Conservation (phyloP, 2,113 vertebrate species). For the Leucopsar rothschildi region DNA sequence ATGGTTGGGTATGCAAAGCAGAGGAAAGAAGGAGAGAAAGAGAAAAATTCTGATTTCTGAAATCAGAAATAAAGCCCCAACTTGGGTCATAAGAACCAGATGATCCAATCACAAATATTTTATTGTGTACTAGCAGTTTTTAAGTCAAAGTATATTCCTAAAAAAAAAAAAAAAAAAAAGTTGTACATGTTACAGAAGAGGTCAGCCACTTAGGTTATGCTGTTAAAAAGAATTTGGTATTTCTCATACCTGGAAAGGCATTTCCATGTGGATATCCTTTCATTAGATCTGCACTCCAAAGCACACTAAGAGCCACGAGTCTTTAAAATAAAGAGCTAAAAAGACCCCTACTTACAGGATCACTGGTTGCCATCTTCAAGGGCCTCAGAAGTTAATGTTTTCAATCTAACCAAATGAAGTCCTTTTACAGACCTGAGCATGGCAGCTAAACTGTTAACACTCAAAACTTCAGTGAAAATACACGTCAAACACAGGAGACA, state of each 20-base stretch:
- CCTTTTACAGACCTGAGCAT: constrained; percentile 27
- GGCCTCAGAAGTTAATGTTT: constrained; percentile 27
- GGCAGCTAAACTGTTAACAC: constrained; percentile 17
- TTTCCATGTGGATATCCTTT: not conserved
- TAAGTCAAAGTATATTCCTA: not conserved
- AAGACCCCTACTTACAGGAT: constrained; percentile 56
- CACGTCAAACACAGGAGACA: not conserved
- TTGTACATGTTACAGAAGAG: not conserved
- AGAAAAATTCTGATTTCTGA: constrained; percentile 35
- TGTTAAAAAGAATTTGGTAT: constrained; percentile 10
- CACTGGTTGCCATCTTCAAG: constrained; percentile 46
- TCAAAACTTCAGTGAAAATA: constrained; percentile 19
- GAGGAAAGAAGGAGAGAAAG: constrained; percentile 63
- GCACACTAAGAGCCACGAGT: not conserved
- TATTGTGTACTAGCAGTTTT: not conserved
- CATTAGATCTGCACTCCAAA: not conserved
- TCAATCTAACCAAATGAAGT: constrained; percentile 54
- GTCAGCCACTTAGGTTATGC: not conserved
- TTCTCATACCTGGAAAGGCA: constrained; percentile 30
- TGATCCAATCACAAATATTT: not conserved
- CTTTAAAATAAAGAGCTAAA: constrained; percentile 44
- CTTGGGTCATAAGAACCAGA: constrained; percentile 10
- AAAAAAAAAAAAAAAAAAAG: not conserved
- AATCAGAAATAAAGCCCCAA: not conserved
- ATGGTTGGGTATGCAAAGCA: not conserved